phyloP scores from a whole-genome alignment of 2,888 invertebrate species.

The Melipona bicolor region DNA sequence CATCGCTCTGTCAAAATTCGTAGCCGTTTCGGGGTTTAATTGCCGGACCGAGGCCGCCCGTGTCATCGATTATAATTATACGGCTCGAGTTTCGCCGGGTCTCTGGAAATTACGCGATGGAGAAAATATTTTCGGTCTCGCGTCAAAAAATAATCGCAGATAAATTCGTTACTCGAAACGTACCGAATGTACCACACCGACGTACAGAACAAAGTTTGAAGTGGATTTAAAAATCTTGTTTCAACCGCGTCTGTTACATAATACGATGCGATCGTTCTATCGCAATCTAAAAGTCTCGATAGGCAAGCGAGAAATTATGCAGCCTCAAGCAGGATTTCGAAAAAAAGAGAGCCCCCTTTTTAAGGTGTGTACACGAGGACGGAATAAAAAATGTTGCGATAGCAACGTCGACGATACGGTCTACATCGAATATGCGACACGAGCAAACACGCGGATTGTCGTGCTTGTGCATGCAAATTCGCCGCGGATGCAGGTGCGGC shows the following conservation, averaged over 20 bases:
- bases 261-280: no score
- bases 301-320: constrained; percentile 36
- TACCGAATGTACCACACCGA: neutral
- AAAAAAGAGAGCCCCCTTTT: constrained; percentile 11
- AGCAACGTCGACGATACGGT: constrained; percentile 45
- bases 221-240: neutral
- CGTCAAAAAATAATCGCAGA: no score
- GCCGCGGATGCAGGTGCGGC: constrained; percentile 55
- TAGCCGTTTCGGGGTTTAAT: constrained; percentile 15
- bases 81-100: neutral
- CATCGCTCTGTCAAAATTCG: constrained; percentile 22
- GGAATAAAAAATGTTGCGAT: constrained; percentile 66
- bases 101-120: neutral
- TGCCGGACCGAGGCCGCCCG: neutral
- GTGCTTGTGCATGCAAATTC: constrained; percentile 73
- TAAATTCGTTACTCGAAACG: neutral
- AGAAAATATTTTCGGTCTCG: no score
- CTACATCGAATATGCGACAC: constrained; percentile 65
- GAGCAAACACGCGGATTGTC: constrained; percentile 67
- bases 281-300: neutral
- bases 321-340: constrained; percentile 38
- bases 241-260: neutral
- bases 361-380: constrained; percentile 32
- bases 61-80: constrained; percentile 34
- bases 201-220: neutral